A percentile compares a stretch with the other conserved stretches of the same genome.
These are phyloP conservation scores for Pogonognathellus flavescens DNA, from an alignment of 1,140 invertebrate species.

Conservation along the genomic window DNA sequence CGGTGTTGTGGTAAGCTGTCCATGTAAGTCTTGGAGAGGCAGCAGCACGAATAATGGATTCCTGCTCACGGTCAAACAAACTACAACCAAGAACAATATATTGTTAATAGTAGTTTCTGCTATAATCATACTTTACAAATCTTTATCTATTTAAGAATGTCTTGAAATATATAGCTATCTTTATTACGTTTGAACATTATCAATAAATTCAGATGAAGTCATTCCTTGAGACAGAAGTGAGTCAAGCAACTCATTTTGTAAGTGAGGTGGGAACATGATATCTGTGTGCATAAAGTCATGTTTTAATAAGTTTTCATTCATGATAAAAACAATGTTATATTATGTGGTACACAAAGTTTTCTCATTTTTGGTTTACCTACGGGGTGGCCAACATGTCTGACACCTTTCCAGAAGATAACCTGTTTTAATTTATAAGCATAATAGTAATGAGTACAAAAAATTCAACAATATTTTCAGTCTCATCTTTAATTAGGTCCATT, in stretches of 20 bases:
- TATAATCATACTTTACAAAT: background rate
- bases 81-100: background rate
- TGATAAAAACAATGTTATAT: no score
- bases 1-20: constrained; percentile 48
- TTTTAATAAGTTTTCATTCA: no score
- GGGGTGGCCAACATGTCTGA: constrained; percentile 27
- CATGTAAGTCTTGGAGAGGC: constrained; percentile 29
- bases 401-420: constrained; percentile 33
- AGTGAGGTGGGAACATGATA: constrained; percentile 60
- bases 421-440: background rate
- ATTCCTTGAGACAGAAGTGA: constrained; percentile 21
- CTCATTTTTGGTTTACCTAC: background rate
- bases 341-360: no score
- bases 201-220: constrained; percentile 48
- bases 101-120: background rate
- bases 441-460: no score
- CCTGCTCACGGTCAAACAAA: background rate
- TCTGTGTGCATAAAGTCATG: background rate
- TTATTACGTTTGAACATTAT: constrained; percentile 57
- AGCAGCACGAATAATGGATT: background rate
- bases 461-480: no score
- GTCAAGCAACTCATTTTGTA: constrained; percentile 41
- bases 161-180: background rate
- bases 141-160: background rate
- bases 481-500: no score